phyloP scores from a whole-genome alignment of 2,888 invertebrate species.

The Agrilus biguttatus region DNA sequence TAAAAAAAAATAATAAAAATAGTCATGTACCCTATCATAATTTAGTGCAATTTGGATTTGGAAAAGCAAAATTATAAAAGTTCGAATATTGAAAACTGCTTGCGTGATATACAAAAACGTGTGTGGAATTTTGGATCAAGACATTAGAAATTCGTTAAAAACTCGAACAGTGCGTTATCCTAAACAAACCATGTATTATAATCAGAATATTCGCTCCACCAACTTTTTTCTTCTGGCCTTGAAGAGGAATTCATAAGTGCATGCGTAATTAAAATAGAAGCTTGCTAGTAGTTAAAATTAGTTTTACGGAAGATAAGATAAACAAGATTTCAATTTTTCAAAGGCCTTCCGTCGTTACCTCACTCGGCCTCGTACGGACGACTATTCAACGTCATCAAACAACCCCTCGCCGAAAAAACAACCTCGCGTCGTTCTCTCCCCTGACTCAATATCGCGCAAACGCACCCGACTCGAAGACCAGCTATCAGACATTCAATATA shows the following conservation, averaged over 20 bases:
- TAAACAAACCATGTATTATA: no score
- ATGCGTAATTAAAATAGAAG: no score
- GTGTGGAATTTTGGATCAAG: background rate
- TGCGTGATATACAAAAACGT: background rate
- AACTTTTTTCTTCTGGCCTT: no score
- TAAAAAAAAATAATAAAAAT: no score
- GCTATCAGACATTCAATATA: constrained; percentile 63
- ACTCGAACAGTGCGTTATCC: no score
- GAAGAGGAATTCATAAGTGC: no score
- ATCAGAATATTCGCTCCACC: no score
- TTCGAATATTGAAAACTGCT: background rate
- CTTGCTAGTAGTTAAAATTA: no score
- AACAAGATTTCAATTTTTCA: no score
- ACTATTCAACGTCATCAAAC: constrained; percentile 37
- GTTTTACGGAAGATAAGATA: no score
- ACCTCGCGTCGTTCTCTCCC: constrained; percentile 35
- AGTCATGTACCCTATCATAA: background rate
- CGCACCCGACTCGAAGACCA: constrained; percentile 64
- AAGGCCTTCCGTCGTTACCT: constrained; percentile 34
- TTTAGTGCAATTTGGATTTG: background rate
- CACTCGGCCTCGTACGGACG: constrained; percentile 38
- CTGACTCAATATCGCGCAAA: constrained; percentile 41
- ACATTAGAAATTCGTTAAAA: background rate
- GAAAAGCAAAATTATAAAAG: no score
- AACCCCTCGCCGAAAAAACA: constrained; percentile 50